Evolutionary conservation across 2,888 invertebrate genomes (phyloP).

Genomic region (Arrhopalites spinosus): DNA sequence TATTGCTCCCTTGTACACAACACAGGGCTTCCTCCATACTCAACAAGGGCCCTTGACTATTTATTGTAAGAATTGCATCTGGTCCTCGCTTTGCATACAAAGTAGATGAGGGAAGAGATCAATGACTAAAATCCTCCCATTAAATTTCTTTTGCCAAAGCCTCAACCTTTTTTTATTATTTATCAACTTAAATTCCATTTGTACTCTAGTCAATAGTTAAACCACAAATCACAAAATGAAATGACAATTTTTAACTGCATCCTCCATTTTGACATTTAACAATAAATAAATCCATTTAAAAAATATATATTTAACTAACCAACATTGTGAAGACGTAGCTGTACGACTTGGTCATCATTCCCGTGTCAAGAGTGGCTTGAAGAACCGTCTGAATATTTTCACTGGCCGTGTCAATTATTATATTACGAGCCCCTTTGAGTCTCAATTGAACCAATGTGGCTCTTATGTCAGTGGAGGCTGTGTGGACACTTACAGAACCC

Average conservation of each 20-base stretch:
- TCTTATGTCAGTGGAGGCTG: conserved; percentile 48
- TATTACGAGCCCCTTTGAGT: conserved; percentile 53
- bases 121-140: too few relatives aligned
- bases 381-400: conserved; percentile 52
- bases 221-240: too few relatives aligned
- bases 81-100: too few relatives aligned
- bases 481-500: conserved; percentile 51
- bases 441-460: conserved; percentile 53
- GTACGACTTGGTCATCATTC: conserved; percentile 56
- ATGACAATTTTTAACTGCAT: too few relatives aligned
- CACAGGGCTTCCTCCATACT: not conserved
- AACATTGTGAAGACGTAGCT: conserved; percentile 55
- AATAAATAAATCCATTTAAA: too few relatives aligned
- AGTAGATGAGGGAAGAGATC: too few relatives aligned
- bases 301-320: conserved; percentile 38
- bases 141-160: too few relatives aligned
- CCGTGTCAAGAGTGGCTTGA: conserved; percentile 54
- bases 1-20: not conserved
- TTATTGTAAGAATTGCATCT: not conserved
- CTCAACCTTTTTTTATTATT: too few relatives aligned
- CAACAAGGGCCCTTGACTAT: too few relatives aligned
- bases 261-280: too few relatives aligned
- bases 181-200: too few relatives aligned
- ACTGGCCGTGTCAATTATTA: conserved; percentile 53
- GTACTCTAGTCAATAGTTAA: too few relatives aligned